Percentiles rank a stretch among this genome's conserved stretches.
Evolutionary conservation across 64 coral and sea anemone genomes (phyloP).

Genomic region (Montipora efflorescens): DNA sequence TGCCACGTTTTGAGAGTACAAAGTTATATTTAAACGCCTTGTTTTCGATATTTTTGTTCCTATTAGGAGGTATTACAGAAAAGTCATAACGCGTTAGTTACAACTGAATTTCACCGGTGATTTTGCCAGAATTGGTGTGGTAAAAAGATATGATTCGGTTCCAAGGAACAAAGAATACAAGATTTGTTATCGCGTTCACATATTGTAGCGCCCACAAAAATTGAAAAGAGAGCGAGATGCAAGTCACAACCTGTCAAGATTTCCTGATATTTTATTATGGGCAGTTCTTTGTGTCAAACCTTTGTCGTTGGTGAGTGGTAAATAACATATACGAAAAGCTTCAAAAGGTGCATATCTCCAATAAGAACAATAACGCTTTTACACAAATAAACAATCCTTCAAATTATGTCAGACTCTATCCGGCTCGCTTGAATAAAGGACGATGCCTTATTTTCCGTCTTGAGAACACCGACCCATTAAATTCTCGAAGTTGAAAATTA

Average conservation of each 20-base stretch:
- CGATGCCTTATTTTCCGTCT: slow-evolving; percentile 20
- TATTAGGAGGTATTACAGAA: background rate
- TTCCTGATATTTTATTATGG: slow-evolving; percentile 35
- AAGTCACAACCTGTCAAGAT: slow-evolving; percentile 39
- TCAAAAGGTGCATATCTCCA: background rate
- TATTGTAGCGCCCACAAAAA: slow-evolving; percentile 9
- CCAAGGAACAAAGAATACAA: background rate
- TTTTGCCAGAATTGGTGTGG: background rate
- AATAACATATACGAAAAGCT: slow-evolving; percentile 36
- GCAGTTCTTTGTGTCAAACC: slow-evolving; percentile 35
- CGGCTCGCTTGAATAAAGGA: slow-evolving; percentile 44
- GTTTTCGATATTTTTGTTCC: background rate
- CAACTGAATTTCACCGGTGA: slow-evolving; percentile 20
- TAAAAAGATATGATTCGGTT: slow-evolving; percentile 6
- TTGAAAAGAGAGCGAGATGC: slow-evolving; percentile 24
- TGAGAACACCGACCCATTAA: slow-evolving; percentile 53
- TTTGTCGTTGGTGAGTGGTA: slow-evolving; percentile 35
- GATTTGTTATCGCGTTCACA: background rate
- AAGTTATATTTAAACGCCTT: background rate
- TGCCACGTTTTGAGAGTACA: background rate
- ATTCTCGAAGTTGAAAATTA: slow-evolving; percentile 32
- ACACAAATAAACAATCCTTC: slow-evolving; percentile 30
- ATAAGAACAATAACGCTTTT: slow-evolving; percentile 25
- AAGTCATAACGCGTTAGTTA: slow-evolving; percentile 21
- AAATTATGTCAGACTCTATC: slow-evolving; percentile 55